phyloP scores from a whole-genome alignment of 2,113 vertebrate genomes.

The Echinops telfairi region DNA sequence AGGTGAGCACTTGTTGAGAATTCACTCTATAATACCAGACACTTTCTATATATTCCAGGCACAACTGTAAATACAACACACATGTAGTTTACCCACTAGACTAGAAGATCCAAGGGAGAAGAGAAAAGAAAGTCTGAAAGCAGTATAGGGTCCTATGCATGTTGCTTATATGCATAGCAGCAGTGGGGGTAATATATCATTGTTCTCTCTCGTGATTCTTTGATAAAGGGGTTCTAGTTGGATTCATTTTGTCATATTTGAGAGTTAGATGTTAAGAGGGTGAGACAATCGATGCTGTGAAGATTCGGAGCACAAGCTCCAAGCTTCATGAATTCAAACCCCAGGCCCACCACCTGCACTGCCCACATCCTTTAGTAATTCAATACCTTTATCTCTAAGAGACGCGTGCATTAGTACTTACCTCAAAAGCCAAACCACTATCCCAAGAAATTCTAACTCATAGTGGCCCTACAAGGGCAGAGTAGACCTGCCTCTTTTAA shows the following conservation, averaged over 20 bases:
- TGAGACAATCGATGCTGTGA: background rate
- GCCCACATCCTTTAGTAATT: background rate
- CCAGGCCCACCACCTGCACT: background rate
- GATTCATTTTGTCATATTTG: background rate
- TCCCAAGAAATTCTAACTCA: too few relatives aligned
- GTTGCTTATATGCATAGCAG: background rate
- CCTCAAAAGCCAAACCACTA: background rate
- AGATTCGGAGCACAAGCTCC: background rate
- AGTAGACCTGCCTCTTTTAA: too few relatives aligned
- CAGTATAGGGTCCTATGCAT: rapidly evolving
- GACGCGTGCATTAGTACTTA: background rate
- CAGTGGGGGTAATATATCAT: background rate
- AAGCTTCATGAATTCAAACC: background rate
- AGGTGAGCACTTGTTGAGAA: background rate
- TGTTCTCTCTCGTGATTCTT: background rate
- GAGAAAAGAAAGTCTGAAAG: background rate
- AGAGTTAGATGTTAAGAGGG: background rate
- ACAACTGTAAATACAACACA: background rate
- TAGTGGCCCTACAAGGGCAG: too few relatives aligned
- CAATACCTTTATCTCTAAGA: background rate
- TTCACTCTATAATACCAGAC: background rate
- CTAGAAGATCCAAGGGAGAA: background rate
- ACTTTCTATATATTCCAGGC: background rate
- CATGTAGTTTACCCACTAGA: background rate
- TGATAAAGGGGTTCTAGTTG: background rate